A percentile compares a stretch with the other conserved stretches of the same genome.
These are phyloP conservation scores for Morone chrysops DNA, from an alignment of 2,113 vertebrate genomes.

Conservation along the genomic window DNA sequence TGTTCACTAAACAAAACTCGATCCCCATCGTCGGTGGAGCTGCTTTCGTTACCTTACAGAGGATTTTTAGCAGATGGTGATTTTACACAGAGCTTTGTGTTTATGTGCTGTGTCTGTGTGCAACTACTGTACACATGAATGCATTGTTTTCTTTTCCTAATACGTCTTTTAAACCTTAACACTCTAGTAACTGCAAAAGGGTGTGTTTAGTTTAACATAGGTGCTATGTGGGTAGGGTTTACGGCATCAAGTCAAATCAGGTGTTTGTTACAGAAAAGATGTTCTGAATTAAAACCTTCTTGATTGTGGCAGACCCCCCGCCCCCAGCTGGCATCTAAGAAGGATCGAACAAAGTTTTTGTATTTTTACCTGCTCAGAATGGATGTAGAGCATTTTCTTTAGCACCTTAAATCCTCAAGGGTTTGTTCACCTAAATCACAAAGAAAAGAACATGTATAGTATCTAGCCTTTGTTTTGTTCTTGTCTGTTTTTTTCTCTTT, in stretches of 20 bases:
- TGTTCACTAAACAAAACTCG: not conserved
- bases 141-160: not conserved
- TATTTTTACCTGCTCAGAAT: not conserved
- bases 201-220: not conserved
- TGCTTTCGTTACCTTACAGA: not conserved
- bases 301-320: not conserved
- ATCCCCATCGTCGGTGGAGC: no score
- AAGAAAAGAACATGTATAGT: not conserved
- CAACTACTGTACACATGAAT: slow-evolving; percentile 1
- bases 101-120: slow-evolving; percentile 3
- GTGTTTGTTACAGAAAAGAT: not conserved
- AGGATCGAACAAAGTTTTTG: slow-evolving; percentile 9
- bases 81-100: slow-evolving; percentile 13
- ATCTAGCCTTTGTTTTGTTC: not conserved
- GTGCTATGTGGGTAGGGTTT: not conserved
- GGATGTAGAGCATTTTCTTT: not conserved
- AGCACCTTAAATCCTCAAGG: not conserved
- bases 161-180: not conserved
- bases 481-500: not conserved
- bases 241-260: not conserved
- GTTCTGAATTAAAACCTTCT: not conserved
- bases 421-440: not conserved
- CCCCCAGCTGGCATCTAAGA: not conserved
- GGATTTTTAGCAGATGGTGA: not conserved
- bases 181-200: not conserved